A percentile compares a stretch with the other conserved stretches of the same genome.
phyloP scores from a whole-genome alignment of 2,797 vertebrate species.

The Clamator glandarius region DNA sequence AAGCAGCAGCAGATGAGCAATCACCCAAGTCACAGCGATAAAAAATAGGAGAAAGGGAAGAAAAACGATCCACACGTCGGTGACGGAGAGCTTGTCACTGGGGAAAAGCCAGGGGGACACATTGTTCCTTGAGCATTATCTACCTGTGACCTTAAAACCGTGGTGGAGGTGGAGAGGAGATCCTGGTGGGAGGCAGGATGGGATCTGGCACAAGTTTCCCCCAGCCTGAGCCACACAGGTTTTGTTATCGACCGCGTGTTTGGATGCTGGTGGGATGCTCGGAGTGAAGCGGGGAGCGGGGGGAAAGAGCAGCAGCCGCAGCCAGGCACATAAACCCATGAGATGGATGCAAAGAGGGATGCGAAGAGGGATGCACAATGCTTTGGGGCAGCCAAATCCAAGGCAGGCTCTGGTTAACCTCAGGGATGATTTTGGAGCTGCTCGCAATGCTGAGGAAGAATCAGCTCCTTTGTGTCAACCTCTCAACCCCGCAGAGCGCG shows the following conservation, averaged over 20 bases:
- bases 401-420: accelerated
- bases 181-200: background rate
- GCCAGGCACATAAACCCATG: background rate
- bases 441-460: background rate
- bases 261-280: background rate
- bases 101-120: background rate
- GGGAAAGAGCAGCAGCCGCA: background rate
- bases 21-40: background rate
- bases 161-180: background rate
- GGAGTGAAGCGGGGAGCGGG: background rate
- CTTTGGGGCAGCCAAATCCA: background rate
- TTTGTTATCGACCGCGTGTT: background rate
- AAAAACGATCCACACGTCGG: background rate
- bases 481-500: background rate
- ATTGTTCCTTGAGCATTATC: background rate
- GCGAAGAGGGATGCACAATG: background rate
- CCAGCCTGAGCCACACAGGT: background rate
- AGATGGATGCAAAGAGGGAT: accelerated
- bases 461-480: conserved; percentile 31
- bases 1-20: background rate
- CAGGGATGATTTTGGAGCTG: background rate
- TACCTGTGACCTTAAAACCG: background rate
- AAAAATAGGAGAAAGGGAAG: background rate
- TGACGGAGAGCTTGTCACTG: background rate
- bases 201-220: background rate